Evolutionary conservation across 2,888 invertebrate genomes (phyloP).

Genomic region (Gasteruption jaculator): DNA sequence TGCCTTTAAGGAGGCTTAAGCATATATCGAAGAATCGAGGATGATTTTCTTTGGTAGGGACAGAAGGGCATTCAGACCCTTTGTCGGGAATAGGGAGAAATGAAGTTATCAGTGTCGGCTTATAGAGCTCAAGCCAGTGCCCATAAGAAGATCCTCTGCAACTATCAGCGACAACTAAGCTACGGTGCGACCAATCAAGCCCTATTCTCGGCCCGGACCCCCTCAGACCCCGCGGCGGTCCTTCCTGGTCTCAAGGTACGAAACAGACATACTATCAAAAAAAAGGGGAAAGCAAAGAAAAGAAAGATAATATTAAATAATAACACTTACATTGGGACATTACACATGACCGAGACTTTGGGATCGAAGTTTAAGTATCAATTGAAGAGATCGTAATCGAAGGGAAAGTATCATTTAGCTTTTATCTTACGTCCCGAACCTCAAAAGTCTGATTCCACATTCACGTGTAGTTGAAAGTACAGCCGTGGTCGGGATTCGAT

Average conservation of each 20-base stretch:
- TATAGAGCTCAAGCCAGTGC: constrained; percentile 85
- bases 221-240: constrained; percentile 53
- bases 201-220: constrained; percentile 50
- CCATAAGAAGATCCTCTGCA: constrained; percentile 81
- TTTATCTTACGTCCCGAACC: too few relatives aligned
- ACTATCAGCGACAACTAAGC: constrained; percentile 69
- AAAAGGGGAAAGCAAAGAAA: too few relatives aligned
- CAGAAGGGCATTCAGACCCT: constrained; percentile 35
- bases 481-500: too few relatives aligned
- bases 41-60: constrained; percentile 30
- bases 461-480: too few relatives aligned
- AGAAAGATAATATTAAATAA: too few relatives aligned
- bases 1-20: constrained; percentile 27
- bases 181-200: constrained; percentile 58
- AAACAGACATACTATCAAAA: too few relatives aligned
- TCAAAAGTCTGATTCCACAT: too few relatives aligned
- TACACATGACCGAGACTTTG: background rate
- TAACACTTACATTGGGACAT: background rate
- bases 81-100: constrained; percentile 49
- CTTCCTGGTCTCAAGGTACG: constrained; percentile 58
- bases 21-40: constrained; percentile 28
- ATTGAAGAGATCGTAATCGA: background rate
- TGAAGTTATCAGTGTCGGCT: constrained; percentile 86
- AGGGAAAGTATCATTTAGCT: too few relatives aligned
- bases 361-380: background rate